Percentiles rank a stretch among this genome's conserved stretches.
Evolutionary conservation across 2,797 vertebrate species (phyloP).

Genomic region (Etheostoma nigrum): DNA sequence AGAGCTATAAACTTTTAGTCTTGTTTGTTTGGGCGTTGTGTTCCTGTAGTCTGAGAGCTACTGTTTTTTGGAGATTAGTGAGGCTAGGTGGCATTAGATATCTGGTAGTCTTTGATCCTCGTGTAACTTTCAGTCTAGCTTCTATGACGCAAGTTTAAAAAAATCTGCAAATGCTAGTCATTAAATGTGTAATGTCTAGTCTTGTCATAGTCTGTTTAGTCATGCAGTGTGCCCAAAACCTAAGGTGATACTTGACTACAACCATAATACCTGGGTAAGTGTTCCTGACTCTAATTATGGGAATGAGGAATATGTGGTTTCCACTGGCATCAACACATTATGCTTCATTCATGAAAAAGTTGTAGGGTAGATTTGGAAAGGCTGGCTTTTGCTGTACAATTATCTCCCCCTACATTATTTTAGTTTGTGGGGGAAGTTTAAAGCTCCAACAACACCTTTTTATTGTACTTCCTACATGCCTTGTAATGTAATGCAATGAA

Average conservation of each 20-base stretch:
- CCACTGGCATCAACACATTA: slow-evolving; percentile 36
- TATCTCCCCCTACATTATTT: neutral
- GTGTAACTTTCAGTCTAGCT: slow-evolving; percentile 4
- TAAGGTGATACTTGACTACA: slow-evolving; percentile 48
- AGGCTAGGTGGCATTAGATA: slow-evolving; percentile 1
- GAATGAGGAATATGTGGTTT: slow-evolving; percentile 36
- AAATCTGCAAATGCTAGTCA: slow-evolving; percentile 47
- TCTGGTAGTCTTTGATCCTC: slow-evolving; percentile 27
- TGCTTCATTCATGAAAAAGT: slow-evolving; percentile 30
- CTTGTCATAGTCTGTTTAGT: slow-evolving; percentile 60
- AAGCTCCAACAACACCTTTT: neutral
- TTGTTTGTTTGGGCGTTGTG: slow-evolving; percentile 5
- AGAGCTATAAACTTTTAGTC: neutral
- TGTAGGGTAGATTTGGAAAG: slow-evolving; percentile 1
- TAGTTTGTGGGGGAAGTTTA: neutral
- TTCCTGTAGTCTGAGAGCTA: neutral
- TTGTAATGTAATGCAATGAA: neutral
- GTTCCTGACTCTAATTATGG: slow-evolving; percentile 62
- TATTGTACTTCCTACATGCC: neutral
- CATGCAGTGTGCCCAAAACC: slow-evolving; percentile 24
- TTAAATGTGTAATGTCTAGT: slow-evolving; percentile 71
- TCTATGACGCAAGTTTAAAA: slow-evolving; percentile 29
- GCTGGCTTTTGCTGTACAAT: neutral
- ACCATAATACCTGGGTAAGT: slow-evolving; percentile 59
- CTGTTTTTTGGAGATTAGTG: slow-evolving; percentile 2